Percentiles rank a stretch among this genome's conserved stretches.
These are phyloP conservation scores for Ianthella basta DNA, from an alignment of 37 sponge, comb jelly and placozoan species.

Conservation along the genomic window DNA sequence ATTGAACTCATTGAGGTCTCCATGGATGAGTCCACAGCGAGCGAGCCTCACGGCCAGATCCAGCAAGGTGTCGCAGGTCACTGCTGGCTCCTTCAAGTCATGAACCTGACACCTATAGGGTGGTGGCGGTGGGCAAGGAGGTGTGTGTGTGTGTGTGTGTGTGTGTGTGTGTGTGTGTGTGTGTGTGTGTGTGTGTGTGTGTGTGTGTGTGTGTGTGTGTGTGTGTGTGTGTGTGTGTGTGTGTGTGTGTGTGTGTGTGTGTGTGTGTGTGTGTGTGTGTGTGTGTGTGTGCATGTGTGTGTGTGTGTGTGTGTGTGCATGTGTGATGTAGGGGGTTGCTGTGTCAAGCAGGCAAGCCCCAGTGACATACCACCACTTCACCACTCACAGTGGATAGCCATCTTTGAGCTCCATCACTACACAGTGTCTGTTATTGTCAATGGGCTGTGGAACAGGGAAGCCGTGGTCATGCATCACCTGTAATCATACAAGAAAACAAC, in stretches of 20 bases:
- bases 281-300: not conserved
- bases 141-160: not conserved
- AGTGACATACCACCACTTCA: no score
- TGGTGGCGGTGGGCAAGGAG: not conserved
- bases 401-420: conserved; percentile 94
- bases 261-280: conserved; percentile 18
- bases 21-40: conserved; percentile 89
- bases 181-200: conserved; percentile 19
- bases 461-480: conserved; percentile 85
- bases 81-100: conserved; percentile 55
- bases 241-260: conserved; percentile 22
- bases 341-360: not conserved
- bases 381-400: conserved; percentile 91
- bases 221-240: not conserved
- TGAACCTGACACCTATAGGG: conserved; percentile 85
- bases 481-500: not conserved
- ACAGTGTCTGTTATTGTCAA: conserved; percentile 96
- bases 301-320: not conserved
- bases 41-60: conserved; percentile 83
- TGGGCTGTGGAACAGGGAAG: conserved; percentile 90
- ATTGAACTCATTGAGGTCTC: conserved; percentile 99
- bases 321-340: not conserved
- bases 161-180: conserved; percentile 22
- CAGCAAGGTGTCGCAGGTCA: conserved; percentile 72
- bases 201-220: not conserved